These are phyloP conservation scores for Saturnia japonica DNA, from an alignment of 2,888 invertebrate genomes.

Conservation along the genomic window DNA sequence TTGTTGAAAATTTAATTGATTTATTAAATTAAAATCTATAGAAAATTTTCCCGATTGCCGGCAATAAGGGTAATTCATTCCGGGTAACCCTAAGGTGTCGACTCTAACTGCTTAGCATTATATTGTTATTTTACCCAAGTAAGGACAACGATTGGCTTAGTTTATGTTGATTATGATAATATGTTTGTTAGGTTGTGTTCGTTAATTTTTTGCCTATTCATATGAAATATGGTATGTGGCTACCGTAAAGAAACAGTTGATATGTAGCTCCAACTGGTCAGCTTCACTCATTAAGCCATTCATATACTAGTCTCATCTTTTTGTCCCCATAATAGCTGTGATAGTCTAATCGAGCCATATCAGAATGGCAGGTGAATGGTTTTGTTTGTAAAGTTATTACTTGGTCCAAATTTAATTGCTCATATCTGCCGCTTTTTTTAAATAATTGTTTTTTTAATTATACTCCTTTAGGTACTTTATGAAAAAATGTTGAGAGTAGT, in stretches of 20 bases:
- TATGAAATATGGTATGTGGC: conserved; percentile 9
- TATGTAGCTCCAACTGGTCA: neutral
- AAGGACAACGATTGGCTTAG: neutral
- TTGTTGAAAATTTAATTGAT: neutral
- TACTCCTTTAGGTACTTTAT: no score
- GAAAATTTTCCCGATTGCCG: neutral
- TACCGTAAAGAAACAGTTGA: neutral
- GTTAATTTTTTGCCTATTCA: conserved; percentile 11
- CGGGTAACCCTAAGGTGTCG: neutral
- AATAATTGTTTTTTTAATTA: no score
- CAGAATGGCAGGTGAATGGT: neutral
- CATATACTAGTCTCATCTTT: neutral
- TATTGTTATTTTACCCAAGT: conserved; percentile 10
- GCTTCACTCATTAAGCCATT: conserved; percentile 1
- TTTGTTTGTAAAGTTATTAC: neutral
- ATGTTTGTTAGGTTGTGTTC: conserved; percentile 1
- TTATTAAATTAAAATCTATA: neutral
- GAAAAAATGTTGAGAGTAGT: no score
- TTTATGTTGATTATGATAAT: conserved; percentile 9
- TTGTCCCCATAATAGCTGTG: neutral
- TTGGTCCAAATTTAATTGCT: neutral
- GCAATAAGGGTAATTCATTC: neutral
- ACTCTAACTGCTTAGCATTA: neutral
- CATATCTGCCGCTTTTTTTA: neutral
- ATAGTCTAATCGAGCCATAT: neutral